Percentiles rank a stretch among this genome's conserved stretches.
Evolutionary conservation across 2,888 invertebrate genomes (phyloP).

Genomic region (Spilarctia lutea): DNA sequence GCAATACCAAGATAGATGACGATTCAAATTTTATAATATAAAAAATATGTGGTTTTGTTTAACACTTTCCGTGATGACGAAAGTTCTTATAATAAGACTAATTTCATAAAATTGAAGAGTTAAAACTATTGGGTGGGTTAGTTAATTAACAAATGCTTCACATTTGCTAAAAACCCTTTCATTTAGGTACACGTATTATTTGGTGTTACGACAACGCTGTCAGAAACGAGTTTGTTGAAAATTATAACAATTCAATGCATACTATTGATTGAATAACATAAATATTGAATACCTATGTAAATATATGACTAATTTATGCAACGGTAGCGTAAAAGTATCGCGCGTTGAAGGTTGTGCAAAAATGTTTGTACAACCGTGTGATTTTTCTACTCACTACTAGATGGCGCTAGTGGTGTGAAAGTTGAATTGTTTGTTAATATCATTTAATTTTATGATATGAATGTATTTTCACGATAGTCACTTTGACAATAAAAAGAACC

Average conservation of each 20-base stretch:
- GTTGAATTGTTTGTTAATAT: neutral
- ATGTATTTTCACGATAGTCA: neutral
- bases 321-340: constrained; percentile 11
- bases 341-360: constrained; percentile 12
- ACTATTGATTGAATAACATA: constrained; percentile 25
- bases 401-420: constrained; percentile 66
- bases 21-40: neutral
- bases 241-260: constrained; percentile 13
- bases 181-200: neutral
- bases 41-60: neutral
- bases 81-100: too few species aligned
- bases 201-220: neutral
- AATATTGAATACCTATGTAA: constrained; percentile 20
- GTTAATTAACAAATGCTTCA: neutral
- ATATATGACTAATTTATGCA: constrained; percentile 29
- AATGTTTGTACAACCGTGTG: constrained; percentile 13
- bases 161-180: neutral
- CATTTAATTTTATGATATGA: neutral
- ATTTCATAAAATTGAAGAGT: neutral
- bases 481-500: neutral
- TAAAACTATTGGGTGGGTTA: neutral
- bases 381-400: constrained; percentile 69
- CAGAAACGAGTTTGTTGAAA: neutral
- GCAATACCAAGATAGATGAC: neutral
- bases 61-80: neutral